Base-by-base conservation (phyloP, 2,113 vertebrate genomes). In the Microcebus griseorufus region DNA sequence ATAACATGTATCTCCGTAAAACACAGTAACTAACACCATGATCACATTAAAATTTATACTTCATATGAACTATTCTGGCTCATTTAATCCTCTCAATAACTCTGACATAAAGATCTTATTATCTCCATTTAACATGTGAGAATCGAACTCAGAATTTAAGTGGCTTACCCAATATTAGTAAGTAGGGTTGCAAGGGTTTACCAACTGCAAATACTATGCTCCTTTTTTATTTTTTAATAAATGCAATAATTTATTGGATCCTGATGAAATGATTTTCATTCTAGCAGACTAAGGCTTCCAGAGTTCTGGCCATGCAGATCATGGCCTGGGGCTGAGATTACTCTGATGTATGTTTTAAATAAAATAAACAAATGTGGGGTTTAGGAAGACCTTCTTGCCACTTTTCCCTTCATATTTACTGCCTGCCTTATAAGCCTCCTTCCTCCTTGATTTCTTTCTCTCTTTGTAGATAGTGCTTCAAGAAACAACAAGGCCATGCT, bases 141-240 rank as follows among this genome's bases (percentile, higher is more conserved):
- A 92, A 96, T 64, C 17, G 20, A 80, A 55, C 65, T 93, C 64
- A 70, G 62, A 87, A 86, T 92, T 85, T 86, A 62, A 81, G 42
- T 73, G 29, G 12, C 22, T 82, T 78, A 45, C 12, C 53, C 32
- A 37, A 3, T 51, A 85, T 87, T 55, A 83, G 27, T 75, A 82
- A 94, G 53, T 58, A 67, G 11, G 25, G 6, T 37, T 84, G 18
- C 1, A 25, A 88, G 6, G 14, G 10, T 72, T 20, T 69, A 73
- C n/a, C 39, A 82, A 42, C 12, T 92, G 29, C 62, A 80, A 95
- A 25, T 96, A 95, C 32, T 14, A 65, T 76, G 16, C 1, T 76
- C 25, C 67, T 82, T 94, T 70, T 75, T 88, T 23, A 88, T 89
- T 93, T 84, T 88, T 94, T 42, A 88, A 72, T 72, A 95, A 42